Evolutionary conservation across 2,113 vertebrate genomes (phyloP).

Genomic region (Charadrius vociferus): DNA sequence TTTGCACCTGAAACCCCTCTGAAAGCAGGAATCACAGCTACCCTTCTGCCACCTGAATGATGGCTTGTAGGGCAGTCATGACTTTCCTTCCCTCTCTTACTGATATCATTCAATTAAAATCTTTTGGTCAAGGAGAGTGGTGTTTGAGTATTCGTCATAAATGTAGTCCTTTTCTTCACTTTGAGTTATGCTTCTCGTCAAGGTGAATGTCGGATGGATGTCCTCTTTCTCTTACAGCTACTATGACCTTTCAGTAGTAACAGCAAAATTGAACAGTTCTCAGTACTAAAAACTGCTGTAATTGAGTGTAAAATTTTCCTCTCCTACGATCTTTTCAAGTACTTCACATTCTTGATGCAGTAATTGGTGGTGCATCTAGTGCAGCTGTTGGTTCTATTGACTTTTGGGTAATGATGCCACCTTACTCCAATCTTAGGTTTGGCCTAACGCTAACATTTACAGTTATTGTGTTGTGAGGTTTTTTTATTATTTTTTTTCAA

Average conservation of each 20-base stretch:
- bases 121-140: neutral
- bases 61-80: neutral
- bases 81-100: neutral
- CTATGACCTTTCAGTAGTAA: neutral
- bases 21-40: neutral
- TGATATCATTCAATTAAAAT: neutral
- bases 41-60: neutral
- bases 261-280: neutral
- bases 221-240: neutral
- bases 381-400: neutral
- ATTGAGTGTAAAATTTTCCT: neutral
- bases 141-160: neutral
- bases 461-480: neutral
- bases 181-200: neutral
- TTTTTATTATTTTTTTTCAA: neutral
- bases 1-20: neutral
- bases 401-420: neutral
- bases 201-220: accelerated
- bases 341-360: neutral
- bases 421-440: neutral
- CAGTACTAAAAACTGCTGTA: neutral
- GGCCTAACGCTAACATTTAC: neutral
- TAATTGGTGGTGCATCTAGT: neutral
- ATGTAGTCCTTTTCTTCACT: neutral
- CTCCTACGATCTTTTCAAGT: neutral